Base-by-base conservation (phyloP, 2,888 invertebrate genomes). In the Heliconius erato region DNA sequence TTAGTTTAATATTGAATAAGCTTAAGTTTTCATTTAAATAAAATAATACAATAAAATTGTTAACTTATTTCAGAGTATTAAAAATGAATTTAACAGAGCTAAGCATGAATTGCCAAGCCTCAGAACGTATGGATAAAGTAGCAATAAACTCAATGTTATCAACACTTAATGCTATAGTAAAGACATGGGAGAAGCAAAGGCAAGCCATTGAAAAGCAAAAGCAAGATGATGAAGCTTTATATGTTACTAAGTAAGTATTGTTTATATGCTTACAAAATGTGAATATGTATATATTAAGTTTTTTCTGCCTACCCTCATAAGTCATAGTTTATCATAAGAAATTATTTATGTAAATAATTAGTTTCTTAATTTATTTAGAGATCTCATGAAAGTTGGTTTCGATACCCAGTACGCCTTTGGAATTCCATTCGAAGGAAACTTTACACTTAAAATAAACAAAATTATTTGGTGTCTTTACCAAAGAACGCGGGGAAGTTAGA, bases 151-250 rank as follows among this genome's bases (percentile, higher is more conserved):
- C 96, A 2, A 95, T 97, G 71, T 94, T 96, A 82, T 91, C 92
- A 0, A 95, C 97, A 0, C 90, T 98, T 0, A 94, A 96, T 79
- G 94, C 96, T 69, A 96, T 98, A 79, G 97, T 98, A 35, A 91
- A 96, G 80, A 94, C 97, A 0, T 99, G 99, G 98, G 97, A 97
- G 88, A 96, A 97, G 82, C 98, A 98, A 87, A 97, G 98, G 88
- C 96, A 97, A 77, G 97, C 97, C 44, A 96, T 97, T 28, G 97
- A 97, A 85, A 96, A 96, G 87, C 97, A 97, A 87, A 97, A 97
- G 85, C 96, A 96, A 79, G 98, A 98, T 87, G 97, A 98, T 83
- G 98, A 98, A 79, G 97, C 97, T 86, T 93, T 99, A 72, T 98
- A 98, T 91, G 97, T 97, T 81, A 97, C 97, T 16, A 97, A 97